Evolutionary conservation across 1,140 invertebrate species (phyloP).

Genomic region (Trichoplusia ni): DNA sequence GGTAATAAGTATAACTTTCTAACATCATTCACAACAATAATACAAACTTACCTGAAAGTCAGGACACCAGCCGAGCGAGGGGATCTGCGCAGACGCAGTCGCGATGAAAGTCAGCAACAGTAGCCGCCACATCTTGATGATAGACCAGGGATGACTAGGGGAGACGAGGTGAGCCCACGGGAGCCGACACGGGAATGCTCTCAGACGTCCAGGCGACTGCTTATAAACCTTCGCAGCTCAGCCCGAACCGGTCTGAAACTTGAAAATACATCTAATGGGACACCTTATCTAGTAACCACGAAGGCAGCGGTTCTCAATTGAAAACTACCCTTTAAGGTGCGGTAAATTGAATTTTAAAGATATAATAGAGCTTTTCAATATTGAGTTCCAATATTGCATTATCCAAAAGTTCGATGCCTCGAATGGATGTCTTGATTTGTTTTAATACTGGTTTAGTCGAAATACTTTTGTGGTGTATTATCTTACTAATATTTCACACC

Average conservation of each 20-base stretch:
- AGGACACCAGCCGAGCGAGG: conserved; percentile 79
- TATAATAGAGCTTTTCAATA: no score
- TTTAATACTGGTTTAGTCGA: no score
- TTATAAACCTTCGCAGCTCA: conserved; percentile 63
- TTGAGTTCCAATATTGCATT: no score
- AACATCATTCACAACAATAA: no score
- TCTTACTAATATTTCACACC: no score
- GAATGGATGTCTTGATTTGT: no score
- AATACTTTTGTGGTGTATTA: no score
- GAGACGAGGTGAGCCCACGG: conserved; percentile 26
- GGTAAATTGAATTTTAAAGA: not conserved
- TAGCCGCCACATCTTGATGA: conserved; percentile 66
- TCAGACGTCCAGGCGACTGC: conserved; percentile 45
- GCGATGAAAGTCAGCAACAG: conserved; percentile 60
- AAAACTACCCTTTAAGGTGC: not conserved
- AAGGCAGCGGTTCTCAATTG: conserved; percentile 24
- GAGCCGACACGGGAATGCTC: conserved; percentile 62
- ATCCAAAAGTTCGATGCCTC: no score
- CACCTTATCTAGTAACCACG: conserved; percentile 63
- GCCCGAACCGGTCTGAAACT: conserved; percentile 62
- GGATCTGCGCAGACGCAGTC: conserved; percentile 73
- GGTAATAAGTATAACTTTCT: no score
- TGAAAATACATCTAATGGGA: conserved; percentile 56
- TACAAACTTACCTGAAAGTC: conserved; percentile 71
- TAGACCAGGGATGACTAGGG: conserved; percentile 32